Conservation (phyloP, 2,113 vertebrate species). For the Cebidichthys violaceus region DNA sequence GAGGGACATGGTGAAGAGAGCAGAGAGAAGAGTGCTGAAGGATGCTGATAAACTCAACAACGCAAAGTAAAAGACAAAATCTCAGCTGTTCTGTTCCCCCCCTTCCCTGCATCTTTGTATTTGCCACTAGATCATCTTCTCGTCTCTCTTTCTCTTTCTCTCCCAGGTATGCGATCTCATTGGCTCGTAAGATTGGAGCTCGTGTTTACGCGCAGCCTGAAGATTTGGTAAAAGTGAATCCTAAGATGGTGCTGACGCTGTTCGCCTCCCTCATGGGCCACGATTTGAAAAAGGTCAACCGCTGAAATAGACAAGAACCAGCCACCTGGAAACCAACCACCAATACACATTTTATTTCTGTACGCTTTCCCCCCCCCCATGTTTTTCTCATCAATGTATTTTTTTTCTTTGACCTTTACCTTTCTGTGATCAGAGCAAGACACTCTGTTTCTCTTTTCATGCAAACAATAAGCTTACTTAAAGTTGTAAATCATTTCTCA, state of each 20-base stretch:
- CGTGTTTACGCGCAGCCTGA: constrained; percentile 94
- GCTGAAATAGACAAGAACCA: constrained; percentile 45
- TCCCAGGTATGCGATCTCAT: constrained; percentile 93
- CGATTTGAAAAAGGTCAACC: constrained; percentile 86
- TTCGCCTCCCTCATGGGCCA: constrained; percentile 97
- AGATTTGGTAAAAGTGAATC: constrained; percentile 94
- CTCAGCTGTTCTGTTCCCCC: background rate
- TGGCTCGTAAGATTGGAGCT: constrained; percentile 96
- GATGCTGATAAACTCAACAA: constrained; percentile 89
- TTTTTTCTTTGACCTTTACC: constrained; percentile 5
- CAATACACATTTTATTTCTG: constrained; percentile 13
- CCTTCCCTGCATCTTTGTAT: background rate
- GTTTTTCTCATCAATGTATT: constrained; percentile 5
- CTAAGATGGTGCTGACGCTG: constrained; percentile 99
- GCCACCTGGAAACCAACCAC: background rate
- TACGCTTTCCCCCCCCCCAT: background rate
- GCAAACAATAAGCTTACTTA: background rate
- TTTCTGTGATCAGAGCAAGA: background rate
- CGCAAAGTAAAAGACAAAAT: constrained; percentile 70
- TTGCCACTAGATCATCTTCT: background rate
- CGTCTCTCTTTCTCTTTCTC: background rate
- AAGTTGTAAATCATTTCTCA: constrained; percentile 32
- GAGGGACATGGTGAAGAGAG: constrained; percentile 91
- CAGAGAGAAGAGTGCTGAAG: constrained; percentile 82
- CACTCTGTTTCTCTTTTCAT: background rate